phyloP scores from a whole-genome alignment of 2,113 vertebrate species.

The human region DNA sequence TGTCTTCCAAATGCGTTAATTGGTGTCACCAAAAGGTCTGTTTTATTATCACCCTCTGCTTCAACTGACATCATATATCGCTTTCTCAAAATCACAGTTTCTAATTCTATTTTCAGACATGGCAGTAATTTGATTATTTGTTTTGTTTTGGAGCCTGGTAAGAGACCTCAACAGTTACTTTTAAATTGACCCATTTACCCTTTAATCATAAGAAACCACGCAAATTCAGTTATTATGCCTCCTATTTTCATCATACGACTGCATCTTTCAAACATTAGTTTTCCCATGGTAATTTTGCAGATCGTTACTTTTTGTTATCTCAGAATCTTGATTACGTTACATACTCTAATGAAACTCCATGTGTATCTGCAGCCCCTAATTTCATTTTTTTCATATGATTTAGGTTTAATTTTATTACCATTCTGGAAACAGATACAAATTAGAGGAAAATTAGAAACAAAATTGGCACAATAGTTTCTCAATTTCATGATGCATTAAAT shows the following conservation, averaged over 20 bases:
- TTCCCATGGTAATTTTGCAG: not conserved
- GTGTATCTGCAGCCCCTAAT: not conserved
- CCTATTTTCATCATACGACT: not conserved
- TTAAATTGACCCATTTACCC: not conserved
- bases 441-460: slow-evolving; percentile 26
- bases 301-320: slow-evolving; percentile 22
- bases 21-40: not conserved
- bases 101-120: slow-evolving; percentile 40
- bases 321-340: slow-evolving; percentile 23
- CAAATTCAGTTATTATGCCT: not conserved
- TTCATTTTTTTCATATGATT: slow-evolving; percentile 30
- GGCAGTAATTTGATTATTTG: not conserved
- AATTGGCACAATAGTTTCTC: not conserved
- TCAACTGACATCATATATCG: not conserved
- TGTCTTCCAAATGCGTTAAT: not conserved
- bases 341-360: not conserved
- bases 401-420: slow-evolving; percentile 35
- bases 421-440: slow-evolving; percentile 43
- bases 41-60: not conserved
- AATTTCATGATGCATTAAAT: not conserved
- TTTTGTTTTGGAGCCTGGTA: not conserved
- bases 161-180: not conserved
- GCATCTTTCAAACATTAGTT: not conserved
- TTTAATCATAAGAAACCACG: not conserved
- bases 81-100: not conserved